phyloP scores from a whole-genome alignment of 2,797 vertebrate species.

The Tolypeutes matacus region DNA sequence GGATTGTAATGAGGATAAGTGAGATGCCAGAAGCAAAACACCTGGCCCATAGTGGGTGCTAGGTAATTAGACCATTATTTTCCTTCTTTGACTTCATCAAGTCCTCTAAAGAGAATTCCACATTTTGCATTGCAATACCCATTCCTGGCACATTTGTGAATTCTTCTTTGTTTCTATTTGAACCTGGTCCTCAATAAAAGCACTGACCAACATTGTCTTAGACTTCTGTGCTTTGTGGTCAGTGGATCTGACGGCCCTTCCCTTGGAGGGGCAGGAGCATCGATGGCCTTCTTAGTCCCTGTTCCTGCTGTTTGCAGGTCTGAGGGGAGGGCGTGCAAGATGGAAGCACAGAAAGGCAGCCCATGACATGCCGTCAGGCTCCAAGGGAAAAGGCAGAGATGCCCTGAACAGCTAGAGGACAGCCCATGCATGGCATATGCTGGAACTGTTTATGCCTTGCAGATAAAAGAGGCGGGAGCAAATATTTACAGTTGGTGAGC shows the following conservation, averaged over 20 bases:
- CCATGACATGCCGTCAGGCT: neutral
- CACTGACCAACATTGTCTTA: neutral
- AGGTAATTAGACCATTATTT: neutral
- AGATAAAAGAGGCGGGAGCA: slow-evolving; percentile 73
- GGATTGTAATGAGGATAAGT: neutral
- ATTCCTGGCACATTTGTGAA: neutral
- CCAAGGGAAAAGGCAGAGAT: neutral
- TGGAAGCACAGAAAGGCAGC: neutral
- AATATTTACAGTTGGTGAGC: slow-evolving; percentile 76
- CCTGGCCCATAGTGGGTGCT: neutral
- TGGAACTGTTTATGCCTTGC: slow-evolving; percentile 19
- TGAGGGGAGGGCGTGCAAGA: neutral
- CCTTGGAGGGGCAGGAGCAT: neutral
- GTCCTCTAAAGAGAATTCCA: neutral
- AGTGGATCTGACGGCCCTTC: neutral
- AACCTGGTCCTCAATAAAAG: neutral
- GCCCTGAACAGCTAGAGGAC: neutral
- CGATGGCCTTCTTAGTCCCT: neutral
- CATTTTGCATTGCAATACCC: neutral
- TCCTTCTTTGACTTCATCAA: neutral
- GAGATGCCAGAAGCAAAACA: neutral
- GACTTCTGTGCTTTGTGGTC: neutral
- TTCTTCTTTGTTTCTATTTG: neutral
- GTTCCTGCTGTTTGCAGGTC: neutral
- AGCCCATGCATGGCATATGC: neutral